Evolutionary conservation across 2,888 invertebrate species (phyloP).

Genomic region (Elysia crispata): DNA sequence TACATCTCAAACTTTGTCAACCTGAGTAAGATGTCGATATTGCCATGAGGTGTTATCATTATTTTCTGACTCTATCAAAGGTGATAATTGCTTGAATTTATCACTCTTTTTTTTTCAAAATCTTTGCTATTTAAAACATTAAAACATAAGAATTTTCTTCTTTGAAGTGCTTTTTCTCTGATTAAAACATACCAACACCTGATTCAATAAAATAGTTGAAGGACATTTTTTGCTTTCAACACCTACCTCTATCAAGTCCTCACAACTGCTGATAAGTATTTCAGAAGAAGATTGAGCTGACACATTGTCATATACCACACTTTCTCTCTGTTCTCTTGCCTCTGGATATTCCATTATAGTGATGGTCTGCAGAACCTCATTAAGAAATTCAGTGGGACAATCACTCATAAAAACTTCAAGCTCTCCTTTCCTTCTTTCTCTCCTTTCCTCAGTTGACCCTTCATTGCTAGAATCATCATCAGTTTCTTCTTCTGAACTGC

Average conservation of each 20-base stretch:
- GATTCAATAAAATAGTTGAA: too few relatives aligned
- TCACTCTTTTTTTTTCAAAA: too few relatives aligned
- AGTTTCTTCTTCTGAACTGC: not conserved
- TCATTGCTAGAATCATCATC: constrained; percentile 20
- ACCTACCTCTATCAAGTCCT: constrained; percentile 33
- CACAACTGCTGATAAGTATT: constrained; percentile 24
- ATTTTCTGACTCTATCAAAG: too few relatives aligned
- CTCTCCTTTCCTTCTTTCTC: not conserved
- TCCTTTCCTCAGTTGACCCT: not conserved
- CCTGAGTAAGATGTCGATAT: too few relatives aligned
- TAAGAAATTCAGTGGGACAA: not conserved
- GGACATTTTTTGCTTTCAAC: not conserved
- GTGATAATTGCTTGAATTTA: not conserved
- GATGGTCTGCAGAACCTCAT: constrained; percentile 23
- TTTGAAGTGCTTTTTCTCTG: too few relatives aligned
- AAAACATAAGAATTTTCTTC: too few relatives aligned
- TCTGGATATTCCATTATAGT: constrained; percentile 23
- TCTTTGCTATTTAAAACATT: not conserved
- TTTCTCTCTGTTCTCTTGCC: not conserved
- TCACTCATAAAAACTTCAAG: constrained; percentile 13
- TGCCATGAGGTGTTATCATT: too few relatives aligned
- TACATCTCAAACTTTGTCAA: too few relatives aligned
- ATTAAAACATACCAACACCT: too few relatives aligned
- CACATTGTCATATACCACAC: not conserved
- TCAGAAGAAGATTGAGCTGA: not conserved